Evolutionary conservation across 2,797 vertebrate genomes (phyloP).

Genomic region (Malurus leucopterus): DNA sequence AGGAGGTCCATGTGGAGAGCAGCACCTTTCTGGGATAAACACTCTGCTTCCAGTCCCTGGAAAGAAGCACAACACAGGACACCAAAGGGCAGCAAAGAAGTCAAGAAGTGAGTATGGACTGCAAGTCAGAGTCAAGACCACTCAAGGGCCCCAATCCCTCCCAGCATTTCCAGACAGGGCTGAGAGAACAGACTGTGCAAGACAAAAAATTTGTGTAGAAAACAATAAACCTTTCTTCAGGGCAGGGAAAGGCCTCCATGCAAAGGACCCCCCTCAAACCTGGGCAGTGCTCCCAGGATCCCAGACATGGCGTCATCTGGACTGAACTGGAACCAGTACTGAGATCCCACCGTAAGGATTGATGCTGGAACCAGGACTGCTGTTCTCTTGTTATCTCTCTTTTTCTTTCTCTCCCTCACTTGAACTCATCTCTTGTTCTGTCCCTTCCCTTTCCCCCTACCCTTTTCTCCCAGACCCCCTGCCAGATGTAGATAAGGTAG

Average conservation of each 20-base stretch:
- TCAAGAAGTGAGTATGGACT: background rate
- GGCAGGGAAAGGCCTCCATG: background rate
- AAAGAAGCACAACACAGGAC: background rate
- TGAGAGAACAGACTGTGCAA: background rate
- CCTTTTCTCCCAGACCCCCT: background rate
- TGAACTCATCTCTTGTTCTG: background rate
- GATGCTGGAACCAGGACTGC: background rate
- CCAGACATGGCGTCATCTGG: background rate
- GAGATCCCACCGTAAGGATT: background rate
- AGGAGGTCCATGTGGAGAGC: background rate
- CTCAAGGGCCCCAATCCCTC: background rate
- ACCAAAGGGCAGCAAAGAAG: background rate
- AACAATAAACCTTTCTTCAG: background rate
- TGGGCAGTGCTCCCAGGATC: background rate
- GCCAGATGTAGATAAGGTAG: background rate
- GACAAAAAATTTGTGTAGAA: background rate
- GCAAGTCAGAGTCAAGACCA: background rate
- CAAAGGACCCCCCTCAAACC: background rate
- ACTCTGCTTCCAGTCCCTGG: too few relatives aligned
- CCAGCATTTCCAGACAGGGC: background rate
- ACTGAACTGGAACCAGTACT: background rate
- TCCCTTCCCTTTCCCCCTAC: background rate
- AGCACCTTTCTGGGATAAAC: background rate
- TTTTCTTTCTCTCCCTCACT: background rate
- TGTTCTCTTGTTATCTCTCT: background rate